phyloP scores from a whole-genome alignment of 2,888 invertebrate genomes.

The Autographa pulchrina region DNA sequence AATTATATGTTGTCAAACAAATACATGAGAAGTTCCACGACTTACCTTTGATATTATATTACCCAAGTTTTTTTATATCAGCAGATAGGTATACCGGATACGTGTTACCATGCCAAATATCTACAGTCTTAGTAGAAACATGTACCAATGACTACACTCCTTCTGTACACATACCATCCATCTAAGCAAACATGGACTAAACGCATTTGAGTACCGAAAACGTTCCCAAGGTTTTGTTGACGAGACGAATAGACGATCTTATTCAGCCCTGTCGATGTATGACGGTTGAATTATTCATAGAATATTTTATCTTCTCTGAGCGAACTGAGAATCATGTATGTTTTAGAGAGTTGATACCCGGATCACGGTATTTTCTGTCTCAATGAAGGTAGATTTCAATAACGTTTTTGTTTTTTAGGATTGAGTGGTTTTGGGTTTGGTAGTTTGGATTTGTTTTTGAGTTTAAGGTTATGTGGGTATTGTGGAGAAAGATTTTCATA shows the following conservation, averaged over 20 bases:
- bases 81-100: no score
- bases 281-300: conserved; percentile 85
- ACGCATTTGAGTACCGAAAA: conserved; percentile 50
- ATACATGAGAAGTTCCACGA: no score
- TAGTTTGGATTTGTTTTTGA: background rate
- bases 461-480: background rate
- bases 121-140: no score
- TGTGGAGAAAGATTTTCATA: background rate
- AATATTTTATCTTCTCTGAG: conserved; percentile 81
- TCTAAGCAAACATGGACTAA: conserved; percentile 43
- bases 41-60: no score
- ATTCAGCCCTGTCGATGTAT: conserved; percentile 78
- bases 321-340: conserved; percentile 77
- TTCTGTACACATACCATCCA: background rate
- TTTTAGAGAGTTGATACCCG: conserved; percentile 69
- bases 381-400: conserved; percentile 56
- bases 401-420: conserved; percentile 28
- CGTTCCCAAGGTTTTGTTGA: conserved; percentile 51
- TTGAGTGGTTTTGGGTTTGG: background rate
- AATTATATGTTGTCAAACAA: no score
- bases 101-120: no score
- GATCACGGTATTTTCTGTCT: conserved; percentile 64
- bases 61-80: no score
- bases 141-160: background rate
- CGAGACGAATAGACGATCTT: conserved; percentile 69